Conservation (phyloP, 2,797 vertebrate species). For the Liasis olivaceus region DNA sequence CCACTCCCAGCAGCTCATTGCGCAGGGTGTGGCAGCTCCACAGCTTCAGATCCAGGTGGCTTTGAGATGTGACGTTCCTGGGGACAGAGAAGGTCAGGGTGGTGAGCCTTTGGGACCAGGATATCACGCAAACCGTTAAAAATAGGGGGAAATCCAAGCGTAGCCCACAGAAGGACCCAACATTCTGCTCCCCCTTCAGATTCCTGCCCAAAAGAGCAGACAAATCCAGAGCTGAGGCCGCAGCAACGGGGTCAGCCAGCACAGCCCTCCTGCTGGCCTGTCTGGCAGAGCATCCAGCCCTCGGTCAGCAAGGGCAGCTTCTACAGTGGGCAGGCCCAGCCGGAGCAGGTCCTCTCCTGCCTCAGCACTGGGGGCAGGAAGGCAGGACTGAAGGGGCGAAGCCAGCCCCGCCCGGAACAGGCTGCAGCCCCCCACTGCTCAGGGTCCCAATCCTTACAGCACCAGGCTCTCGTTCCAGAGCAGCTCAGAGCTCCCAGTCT, state of each 20-base stretch:
- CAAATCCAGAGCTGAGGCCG: not conserved
- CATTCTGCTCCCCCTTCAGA: not conserved
- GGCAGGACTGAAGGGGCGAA: not conserved
- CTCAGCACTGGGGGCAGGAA: not conserved
- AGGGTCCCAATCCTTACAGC: conserved; percentile 77
- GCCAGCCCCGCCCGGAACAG: not conserved
- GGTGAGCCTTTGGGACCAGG: not conserved
- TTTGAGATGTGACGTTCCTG: conserved; percentile 94
- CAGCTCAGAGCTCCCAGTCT: conserved; percentile 87
- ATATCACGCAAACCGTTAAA: no score
- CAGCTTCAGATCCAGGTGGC: conserved; percentile 90
- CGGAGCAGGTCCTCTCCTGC: no score
- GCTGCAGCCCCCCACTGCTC: not conserved
- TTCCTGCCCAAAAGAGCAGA: not conserved
- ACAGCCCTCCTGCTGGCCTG: not conserved
- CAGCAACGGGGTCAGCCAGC: not conserved
- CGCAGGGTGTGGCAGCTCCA: conserved; percentile 95
- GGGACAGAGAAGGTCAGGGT: not conserved
- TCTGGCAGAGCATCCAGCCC: not conserved
- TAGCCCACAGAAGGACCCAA: not conserved
- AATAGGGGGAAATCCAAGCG: not conserved
- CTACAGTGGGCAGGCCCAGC: not conserved
- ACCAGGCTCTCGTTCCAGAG: conserved; percentile 93
- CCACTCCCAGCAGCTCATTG: conserved; percentile 90
- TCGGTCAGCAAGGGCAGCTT: not conserved